Percentiles rank a stretch among this genome's conserved stretches.
Evolutionary conservation across 1,140 invertebrate species (phyloP).

Genomic region (Drosophila takahashii): DNA sequence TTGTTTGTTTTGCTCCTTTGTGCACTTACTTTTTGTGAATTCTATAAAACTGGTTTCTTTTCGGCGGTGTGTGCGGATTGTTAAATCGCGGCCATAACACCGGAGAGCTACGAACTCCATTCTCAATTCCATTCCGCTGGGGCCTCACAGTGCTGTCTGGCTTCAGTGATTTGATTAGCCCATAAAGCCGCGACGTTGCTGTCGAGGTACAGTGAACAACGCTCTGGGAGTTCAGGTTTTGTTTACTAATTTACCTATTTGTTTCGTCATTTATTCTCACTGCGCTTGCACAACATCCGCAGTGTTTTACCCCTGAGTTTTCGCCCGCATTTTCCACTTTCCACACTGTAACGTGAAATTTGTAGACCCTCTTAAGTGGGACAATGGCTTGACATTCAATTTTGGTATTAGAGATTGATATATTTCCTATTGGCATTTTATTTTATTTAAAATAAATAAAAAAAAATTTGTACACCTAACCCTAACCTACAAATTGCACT

Average conservation of each 20-base stretch:
- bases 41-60: conserved; percentile 64
- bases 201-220: conserved; percentile 39
- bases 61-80: conserved; percentile 39
- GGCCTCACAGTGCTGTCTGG: conserved; percentile 27
- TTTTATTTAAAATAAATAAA: too few species aligned
- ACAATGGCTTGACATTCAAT: conserved; percentile 1
- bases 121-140: conserved; percentile 4
- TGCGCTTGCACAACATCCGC: conserved; percentile 16
- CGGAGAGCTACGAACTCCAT: conserved; percentile 31
- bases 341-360: conserved; percentile 19
- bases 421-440: too few species aligned
- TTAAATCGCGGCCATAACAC: conserved; percentile 30
- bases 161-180: conserved; percentile 51
- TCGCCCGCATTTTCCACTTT: conserved; percentile 29
- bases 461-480: too few species aligned
- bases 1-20: conserved; percentile 58
- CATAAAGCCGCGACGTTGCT: conserved; percentile 22
- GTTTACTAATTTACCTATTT: conserved; percentile 37
- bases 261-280: conserved; percentile 39
- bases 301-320: conserved; percentile 5
- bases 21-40: conserved; percentile 61
- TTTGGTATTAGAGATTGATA: not conserved
- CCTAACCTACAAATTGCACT: not conserved
- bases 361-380: not conserved
- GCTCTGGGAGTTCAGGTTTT: conserved; percentile 24